Conservation (phyloP, 2,113 vertebrate genomes). For the Mixornis gularis region DNA sequence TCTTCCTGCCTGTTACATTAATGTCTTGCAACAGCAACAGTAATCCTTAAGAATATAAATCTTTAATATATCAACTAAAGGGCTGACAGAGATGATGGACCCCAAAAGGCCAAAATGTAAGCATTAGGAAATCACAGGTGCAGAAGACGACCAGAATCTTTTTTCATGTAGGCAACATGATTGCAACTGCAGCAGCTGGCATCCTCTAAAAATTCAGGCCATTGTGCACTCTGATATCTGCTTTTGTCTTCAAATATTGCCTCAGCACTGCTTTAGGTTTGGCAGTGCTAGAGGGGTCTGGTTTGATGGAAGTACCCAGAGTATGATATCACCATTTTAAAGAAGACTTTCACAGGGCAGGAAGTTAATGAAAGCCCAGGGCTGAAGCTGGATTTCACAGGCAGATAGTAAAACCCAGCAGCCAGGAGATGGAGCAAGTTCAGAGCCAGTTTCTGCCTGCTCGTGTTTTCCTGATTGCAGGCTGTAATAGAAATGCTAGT, state of each 20-base stretch:
- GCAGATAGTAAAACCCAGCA: not conserved
- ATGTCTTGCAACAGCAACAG: not conserved
- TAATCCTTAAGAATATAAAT: not conserved
- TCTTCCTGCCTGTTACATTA: not conserved
- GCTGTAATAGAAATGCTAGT: not conserved
- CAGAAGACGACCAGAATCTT: not conserved
- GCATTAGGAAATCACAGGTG: not conserved
- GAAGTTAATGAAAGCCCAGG: not conserved
- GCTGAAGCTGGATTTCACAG: not conserved
- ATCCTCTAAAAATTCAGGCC: not conserved
- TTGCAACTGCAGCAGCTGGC: not conserved
- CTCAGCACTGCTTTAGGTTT: not conserved
- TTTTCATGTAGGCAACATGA: not conserved
- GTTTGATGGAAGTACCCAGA: not conserved
- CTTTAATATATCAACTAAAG: not conserved
- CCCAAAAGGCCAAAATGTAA: not conserved
- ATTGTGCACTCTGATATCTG: accelerated
- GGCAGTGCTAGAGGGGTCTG: not conserved
- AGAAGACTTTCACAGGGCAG: not conserved
- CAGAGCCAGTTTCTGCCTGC: not conserved
- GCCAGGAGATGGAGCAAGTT: not conserved
- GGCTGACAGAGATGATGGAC: not conserved
- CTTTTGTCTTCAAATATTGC: not conserved
- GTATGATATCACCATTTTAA: not conserved
- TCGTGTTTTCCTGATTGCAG: not conserved